Evolutionary conservation across 2,888 invertebrate species (phyloP), one percentile per base, ranked within the genome.

Genomic region (Epirrhoe tristata): DNA sequence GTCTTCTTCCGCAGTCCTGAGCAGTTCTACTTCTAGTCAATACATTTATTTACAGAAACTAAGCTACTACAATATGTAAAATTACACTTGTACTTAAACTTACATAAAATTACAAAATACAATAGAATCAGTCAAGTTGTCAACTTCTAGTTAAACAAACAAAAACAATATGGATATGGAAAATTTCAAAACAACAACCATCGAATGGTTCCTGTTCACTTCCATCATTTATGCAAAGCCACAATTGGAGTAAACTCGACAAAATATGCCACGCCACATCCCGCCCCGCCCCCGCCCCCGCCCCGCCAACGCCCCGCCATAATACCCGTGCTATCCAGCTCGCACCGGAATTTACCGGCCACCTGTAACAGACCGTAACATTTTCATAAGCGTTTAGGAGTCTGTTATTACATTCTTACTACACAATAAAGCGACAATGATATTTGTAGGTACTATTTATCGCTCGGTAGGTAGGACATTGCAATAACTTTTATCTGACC

Each of bases 341-440:
- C 68, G 68, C 71, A 71, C 77, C 76, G 77, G 84, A 84, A 85
- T 86, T 85, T 85, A 89, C 86, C 85, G 86, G 83, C 89, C 89
- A 90, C 90, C 90, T 89, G 89, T 89, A 85, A 85, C 80, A 77
- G 77, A 71, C 78, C 77, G 80, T 87, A 79, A 88, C 85, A 89
- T 87, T 88, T 89, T 87, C 87, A 89, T 85, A 79, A 77, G 80
- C 73, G 16, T 7, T 17, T 24, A 51, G 31, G 58, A 68, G 68
- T 24, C 24, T n/a, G 51, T 14, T 6, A 34, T 43, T 6, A 31
- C 31, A 32, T 53, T 54, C 50, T 31, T 54, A 67, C 48, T n/a
- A 16, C n/a, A 12, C 10, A 5, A 17, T 57, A 7, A 46, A 10
- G 6, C 6, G 12, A 7, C 17, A 50, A n/a, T 50, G 50, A 16